Conservation (phyloP, 2,113 vertebrate species). For the Nibea coibor region DNA sequence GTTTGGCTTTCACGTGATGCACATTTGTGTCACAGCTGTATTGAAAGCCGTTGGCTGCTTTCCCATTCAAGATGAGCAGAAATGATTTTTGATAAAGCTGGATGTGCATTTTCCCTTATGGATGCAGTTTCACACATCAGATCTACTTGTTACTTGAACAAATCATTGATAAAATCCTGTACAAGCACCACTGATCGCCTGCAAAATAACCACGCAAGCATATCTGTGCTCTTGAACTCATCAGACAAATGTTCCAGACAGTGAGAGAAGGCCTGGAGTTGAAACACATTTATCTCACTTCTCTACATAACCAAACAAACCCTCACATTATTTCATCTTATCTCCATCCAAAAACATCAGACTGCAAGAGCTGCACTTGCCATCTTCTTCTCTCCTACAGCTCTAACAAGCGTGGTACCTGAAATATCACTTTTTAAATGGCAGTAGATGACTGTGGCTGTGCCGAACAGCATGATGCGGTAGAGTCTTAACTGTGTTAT, state of each 20-base stretch:
- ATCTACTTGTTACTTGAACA: background rate
- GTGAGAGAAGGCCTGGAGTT: background rate
- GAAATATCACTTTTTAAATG: background rate
- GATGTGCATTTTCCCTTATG: background rate
- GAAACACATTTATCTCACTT: background rate
- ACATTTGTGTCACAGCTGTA: background rate
- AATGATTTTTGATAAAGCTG: background rate
- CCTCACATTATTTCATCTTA: background rate
- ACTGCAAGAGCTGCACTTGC: background rate
- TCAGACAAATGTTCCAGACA: background rate
- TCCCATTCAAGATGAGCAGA: background rate
- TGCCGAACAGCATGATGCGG: slow-evolving; percentile 1
- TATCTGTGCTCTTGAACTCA: background rate
- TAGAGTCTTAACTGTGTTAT: slow-evolving; percentile 15
- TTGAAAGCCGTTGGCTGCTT: background rate
- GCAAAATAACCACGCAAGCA: background rate
- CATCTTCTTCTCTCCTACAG: background rate
- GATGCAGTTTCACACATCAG: background rate
- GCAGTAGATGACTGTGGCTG: background rate
- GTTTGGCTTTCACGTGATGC: slow-evolving; percentile 28
- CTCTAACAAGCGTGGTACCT: background rate
- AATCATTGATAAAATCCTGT: background rate
- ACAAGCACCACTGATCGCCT: background rate
- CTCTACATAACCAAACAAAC: background rate
- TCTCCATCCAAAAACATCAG: background rate